Conservation (phyloP, 2,888 invertebrate species). For the Lasioglossum pauxillum region DNA sequence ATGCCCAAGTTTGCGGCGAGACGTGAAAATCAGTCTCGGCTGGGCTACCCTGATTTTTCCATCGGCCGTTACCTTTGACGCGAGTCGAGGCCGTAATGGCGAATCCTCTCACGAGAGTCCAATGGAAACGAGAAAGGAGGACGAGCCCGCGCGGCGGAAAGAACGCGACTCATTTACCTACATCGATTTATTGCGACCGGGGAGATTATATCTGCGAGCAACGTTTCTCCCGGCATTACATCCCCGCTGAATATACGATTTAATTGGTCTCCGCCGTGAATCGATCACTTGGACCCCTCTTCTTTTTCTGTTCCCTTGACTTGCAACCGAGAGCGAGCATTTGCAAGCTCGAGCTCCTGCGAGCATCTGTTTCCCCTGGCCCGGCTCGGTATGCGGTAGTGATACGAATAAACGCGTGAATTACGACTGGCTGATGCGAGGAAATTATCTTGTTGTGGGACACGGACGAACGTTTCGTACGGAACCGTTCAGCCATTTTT, state of each 20-base stretch:
- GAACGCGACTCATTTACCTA: constrained; percentile 75
- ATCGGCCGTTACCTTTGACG: constrained; percentile 14
- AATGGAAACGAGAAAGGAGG: constrained; percentile 75
- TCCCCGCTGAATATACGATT: constrained; percentile 65
- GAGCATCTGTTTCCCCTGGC: constrained; percentile 17
- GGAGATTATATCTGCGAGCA: constrained; percentile 65
- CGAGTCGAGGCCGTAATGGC: background rate
- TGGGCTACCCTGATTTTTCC: constrained; percentile 39
- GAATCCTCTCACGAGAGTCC: constrained; percentile 31
- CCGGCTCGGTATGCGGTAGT: constrained; percentile 41
- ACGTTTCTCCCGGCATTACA: constrained; percentile 53
- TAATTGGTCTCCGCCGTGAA: constrained; percentile 66
- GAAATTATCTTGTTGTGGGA: constrained; percentile 42
- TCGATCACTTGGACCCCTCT: constrained; percentile 59
- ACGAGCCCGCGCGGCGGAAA: constrained; percentile 60
- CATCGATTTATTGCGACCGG: constrained; percentile 75
- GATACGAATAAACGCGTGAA: constrained; percentile 36
- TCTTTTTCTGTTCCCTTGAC: background rate
- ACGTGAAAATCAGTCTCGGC: constrained; percentile 58
- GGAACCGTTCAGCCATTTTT: background rate
- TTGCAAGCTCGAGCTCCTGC: constrained; percentile 13
- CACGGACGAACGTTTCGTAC: background rate
- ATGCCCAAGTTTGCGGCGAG: constrained; percentile 1
- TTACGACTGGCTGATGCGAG: constrained; percentile 21
- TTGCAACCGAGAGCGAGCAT: background rate